Base-by-base conservation (phyloP, 2,888 invertebrate genomes). In the Hydropsyche betteni region DNA sequence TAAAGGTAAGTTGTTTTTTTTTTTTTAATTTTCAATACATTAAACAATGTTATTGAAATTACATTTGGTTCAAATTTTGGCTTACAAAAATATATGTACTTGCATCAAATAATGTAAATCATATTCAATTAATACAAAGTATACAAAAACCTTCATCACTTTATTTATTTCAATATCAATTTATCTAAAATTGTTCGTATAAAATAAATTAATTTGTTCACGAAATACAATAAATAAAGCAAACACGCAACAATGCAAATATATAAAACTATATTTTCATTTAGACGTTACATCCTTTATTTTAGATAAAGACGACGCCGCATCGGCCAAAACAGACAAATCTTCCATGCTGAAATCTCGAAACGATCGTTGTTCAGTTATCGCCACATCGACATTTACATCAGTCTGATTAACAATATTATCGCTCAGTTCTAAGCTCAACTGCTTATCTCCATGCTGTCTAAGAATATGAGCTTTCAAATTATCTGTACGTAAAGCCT, bases 401-500 rank as follows among this genome's bases (percentile, higher is more conserved):
- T 6, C 34, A 24, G 36, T 70, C 14, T 36, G 70, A 36, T 16
- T 68, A 16, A 33, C 5, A 1, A 58, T 14, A 58, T n/a, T 64
- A 24, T 69, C 69, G 8, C n/a, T 51, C 7, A n/a, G n/a, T 16
- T 69, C 69, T 2, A 50, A 7, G 38, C 10, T 51, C 24, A 14
- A 14, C 14, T 69, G 77, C 64, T 76, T 77, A 53, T 80, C 78
- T 80, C 81, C 72, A 76, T 85, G 85, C 74, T 82, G 81, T 77
- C 83, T 84, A n/a, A 81, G 80, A 72, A 86, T 83, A 80, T 89
- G 89, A 73, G 88, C 88, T 74, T 88, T 88, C 58, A 89, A 82
- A 79, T 89, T 89, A 80, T 89, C 89, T 34, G 85, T 84, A 5
- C 89, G 83, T 77, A 87, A 85, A 7, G 86, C 86, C 24, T 84